Base-by-base conservation (phyloP, 2,797 vertebrate genomes). In the Sparidentex hasta region DNA sequence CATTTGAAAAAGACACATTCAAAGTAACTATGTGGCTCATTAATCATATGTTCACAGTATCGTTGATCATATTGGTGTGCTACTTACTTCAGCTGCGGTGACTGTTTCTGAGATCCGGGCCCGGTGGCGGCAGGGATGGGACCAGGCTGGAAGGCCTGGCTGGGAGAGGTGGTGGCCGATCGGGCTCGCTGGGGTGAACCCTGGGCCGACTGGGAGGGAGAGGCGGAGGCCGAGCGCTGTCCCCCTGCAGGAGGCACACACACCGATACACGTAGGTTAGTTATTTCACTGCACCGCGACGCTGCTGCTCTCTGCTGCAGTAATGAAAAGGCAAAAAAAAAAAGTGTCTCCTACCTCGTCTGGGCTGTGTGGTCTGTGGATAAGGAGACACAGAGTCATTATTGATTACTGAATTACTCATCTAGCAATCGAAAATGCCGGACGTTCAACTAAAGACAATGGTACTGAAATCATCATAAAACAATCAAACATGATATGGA, bases 171-270 rank as follows among this genome's bases (percentile, higher is more conserved):
- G 71, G 94, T 84, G 47, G 97, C 96, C 0, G 97, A 96, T 23
- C 96, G 94, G 21, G 97, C 92, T 29, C 97, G 95, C 94, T 99
- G 98, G 1, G 98, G 98, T 11, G 98, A 99, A 1, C 96, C 97
- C 41, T 98, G 97, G 0, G 97, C 97, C 3, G 96, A 97, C 89
- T 97, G 96, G 68, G 97, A 97, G 0, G 97, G 97, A 6, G 98
- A 98, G 21, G 94, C 95, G 0, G 95, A 97, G 21, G 94, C 92
- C 29, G 97, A 97, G 48, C 96, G 96, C 38, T 96, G 95, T 2
- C 97, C 96, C 18, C 97, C 98, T 98, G 84, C 21, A 48, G 74
- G 0, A 58, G 13, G 50, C 9, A 58, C 51, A 58, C 51, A 76
- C 57, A 88, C 0, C 27, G 68, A 27, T 25, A 52, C 46, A 76